Conservation (phyloP, 2,113 vertebrate genomes). For the Dolichallabes microphthalmus region DNA sequence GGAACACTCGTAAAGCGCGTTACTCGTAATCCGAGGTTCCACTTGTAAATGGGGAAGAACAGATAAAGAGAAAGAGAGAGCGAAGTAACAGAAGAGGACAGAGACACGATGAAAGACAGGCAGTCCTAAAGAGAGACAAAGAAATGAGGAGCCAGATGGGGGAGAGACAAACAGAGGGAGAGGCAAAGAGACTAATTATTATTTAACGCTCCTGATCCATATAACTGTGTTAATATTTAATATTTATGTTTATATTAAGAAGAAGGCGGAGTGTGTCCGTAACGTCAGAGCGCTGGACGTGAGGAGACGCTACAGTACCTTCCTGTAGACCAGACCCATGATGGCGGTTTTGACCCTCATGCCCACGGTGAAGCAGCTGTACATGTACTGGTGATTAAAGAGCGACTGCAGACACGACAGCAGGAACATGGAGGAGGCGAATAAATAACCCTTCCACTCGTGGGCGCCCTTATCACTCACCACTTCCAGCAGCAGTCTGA, state of each 20-base stretch:
- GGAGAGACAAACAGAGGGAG: not conserved
- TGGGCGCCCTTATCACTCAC: constrained; percentile 66
- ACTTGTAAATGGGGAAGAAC: too few species aligned
- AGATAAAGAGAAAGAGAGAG: not conserved
- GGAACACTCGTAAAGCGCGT: too few species aligned
- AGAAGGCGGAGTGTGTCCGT: not conserved
- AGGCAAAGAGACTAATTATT: not conserved
- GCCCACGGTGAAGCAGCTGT: constrained; percentile 77
- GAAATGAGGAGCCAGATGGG: not conserved
- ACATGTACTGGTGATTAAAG: constrained; percentile 83
- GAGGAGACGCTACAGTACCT: constrained; percentile 73
- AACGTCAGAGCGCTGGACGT: not conserved
- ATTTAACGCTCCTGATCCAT: not conserved
- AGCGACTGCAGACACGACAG: constrained; percentile 80
- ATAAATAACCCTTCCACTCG: constrained; percentile 80
- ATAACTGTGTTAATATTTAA: not conserved
- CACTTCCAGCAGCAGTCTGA: constrained; percentile 81
- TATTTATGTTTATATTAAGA: not conserved
- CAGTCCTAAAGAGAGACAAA: not conserved
- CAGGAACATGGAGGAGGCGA: constrained; percentile 74
- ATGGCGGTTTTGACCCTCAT: constrained; percentile 81
- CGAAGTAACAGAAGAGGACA: not conserved
- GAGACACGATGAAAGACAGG: not conserved
- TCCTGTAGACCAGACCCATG: constrained; percentile 82
- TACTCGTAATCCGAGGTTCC: too few species aligned